Conservation (phyloP, 2,888 invertebrate genomes). For the Aphodius sticticus region DNA sequence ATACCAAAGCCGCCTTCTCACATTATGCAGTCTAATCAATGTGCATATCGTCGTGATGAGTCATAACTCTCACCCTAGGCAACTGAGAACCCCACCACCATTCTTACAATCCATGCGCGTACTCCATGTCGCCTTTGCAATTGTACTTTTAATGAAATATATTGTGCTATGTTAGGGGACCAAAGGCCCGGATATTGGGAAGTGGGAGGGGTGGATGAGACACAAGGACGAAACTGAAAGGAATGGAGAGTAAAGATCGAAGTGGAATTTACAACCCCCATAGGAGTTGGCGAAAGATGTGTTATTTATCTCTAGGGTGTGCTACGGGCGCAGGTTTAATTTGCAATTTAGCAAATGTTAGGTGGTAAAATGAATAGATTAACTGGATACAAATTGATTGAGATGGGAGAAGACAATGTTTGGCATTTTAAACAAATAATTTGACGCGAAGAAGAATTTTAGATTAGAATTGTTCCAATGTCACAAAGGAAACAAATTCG, state of each 20-base stretch:
- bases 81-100: neutral
- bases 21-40: neutral
- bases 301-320: neutral
- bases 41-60: neutral
- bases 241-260: neutral
- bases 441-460: too few species aligned
- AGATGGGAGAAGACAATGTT: too few species aligned
- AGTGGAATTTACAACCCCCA: neutral
- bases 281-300: neutral
- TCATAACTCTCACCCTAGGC: neutral
- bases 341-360: too few species aligned
- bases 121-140: neutral
- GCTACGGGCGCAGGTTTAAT: neutral
- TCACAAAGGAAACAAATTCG: too few species aligned
- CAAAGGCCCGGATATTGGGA: neutral
- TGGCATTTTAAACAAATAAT: too few species aligned
- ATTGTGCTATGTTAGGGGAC: neutral
- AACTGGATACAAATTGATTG: too few species aligned
- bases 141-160: slow-evolving; percentile 4
- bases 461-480: too few species aligned
- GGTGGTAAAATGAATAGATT: too few species aligned
- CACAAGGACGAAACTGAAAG: neutral
- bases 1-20: neutral
- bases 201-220: neutral
- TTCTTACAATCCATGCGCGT: neutral